phyloP scores from a whole-genome alignment of 1,140 invertebrate species.

The Zelostemma sp. region DNA sequence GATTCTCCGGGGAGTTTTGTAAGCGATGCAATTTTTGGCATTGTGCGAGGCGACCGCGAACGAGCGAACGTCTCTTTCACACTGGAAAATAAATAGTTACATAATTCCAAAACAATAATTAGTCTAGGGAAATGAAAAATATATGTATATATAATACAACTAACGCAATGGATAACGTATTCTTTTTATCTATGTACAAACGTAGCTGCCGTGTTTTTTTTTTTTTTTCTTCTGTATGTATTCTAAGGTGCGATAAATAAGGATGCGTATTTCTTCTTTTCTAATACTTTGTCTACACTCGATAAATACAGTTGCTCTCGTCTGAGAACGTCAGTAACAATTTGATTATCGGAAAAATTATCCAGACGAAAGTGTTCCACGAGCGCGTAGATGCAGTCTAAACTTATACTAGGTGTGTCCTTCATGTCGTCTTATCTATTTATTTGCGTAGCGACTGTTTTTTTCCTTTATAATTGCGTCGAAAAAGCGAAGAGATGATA shows the following conservation, averaged over 20 bases:
- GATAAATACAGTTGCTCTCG: constrained; percentile 6
- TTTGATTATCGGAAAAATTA: constrained; percentile 16
- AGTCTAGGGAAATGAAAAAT: constrained; percentile 47
- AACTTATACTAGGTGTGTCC: constrained; percentile 13
- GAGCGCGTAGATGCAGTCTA: constrained; percentile 27
- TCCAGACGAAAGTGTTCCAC: constrained; percentile 14
- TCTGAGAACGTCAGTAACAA: neutral
- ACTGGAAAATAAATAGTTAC: constrained; percentile 43
- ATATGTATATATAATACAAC: constrained; percentile 57
- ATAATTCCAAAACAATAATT: constrained; percentile 32
- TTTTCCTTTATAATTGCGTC: constrained; percentile 14
- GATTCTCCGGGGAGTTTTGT: constrained; percentile 24
- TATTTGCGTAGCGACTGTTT: constrained; percentile 9
- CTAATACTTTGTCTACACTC: constrained; percentile 18
- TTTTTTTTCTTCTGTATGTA: constrained; percentile 9
- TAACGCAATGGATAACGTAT: constrained; percentile 63
- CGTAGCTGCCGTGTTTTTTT: constrained; percentile 19
- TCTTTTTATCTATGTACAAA: constrained; percentile 57
- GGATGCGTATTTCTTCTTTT: constrained; percentile 29
- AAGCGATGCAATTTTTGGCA: constrained; percentile 2
- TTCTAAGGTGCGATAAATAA: constrained; percentile 36
- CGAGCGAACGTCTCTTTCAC: constrained; percentile 28
- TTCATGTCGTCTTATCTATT: constrained; percentile 14
- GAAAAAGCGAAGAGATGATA: constrained; percentile 30
- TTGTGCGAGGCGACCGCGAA: constrained; percentile 8